Evolutionary conservation across 2,888 invertebrate genomes (phyloP), one percentile per base, ranked within the genome.

Genomic region (Parnassius mnemosyne): DNA sequence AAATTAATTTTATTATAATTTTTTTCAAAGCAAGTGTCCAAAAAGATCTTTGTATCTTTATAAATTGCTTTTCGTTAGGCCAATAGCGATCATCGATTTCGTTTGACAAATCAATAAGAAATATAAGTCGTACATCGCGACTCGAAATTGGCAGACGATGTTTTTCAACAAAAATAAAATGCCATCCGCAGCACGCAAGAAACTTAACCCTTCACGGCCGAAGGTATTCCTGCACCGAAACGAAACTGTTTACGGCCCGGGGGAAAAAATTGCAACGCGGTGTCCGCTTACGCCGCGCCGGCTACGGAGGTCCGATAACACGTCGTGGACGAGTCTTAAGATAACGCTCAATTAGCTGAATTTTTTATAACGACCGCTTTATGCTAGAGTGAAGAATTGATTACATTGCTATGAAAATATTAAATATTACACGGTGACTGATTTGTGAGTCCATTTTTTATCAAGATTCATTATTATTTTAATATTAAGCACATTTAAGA

Each of bases 321-420:
- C 71, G 74, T 71, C 73, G 73, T 76, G 70, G 75, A 78, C 69
- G 74, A 80, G 79, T 77, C 81, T 83, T 78, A 76, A 78, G 80
- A 83, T 82, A 80, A 86, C 85, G 89, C 83, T 90, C 89, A 87
- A 90, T 90, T 89, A 87, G 79, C 79, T 80, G 73, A 78, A 66
- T 76, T 83, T 84, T 20, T 74, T 78, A 79, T 75, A 65, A 66
- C 79, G 78, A 78, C 34, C 70, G 74, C 47, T 60, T 79, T 73
- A 80, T 81, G 72, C 82, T 55, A 67, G 10, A 75, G 41, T 64
- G 60, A 49, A 13, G 50, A 3, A 59, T 47, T 47, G 10, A 51
- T 57, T 42, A 53, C 25, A 13, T 34, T 34, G 43, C 34, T 34
- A 34, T 34, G 34, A 34, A 34, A 34, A 34, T 34, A 34, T 34